Evolutionary conservation across 2,888 invertebrate genomes (phyloP).

Genomic region (Troides helena): DNA sequence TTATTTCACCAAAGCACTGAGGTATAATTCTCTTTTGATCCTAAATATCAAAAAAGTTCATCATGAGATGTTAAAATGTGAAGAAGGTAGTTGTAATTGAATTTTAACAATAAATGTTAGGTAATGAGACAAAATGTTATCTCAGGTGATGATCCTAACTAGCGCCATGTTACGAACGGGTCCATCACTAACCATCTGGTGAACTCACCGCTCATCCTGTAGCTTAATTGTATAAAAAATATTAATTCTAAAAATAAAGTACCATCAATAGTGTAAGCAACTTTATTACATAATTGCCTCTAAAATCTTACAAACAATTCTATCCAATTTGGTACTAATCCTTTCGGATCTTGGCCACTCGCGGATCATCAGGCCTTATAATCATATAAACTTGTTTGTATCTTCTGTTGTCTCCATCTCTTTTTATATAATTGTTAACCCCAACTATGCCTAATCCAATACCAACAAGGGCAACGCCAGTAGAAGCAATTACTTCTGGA

Average conservation of each 20-base stretch:
- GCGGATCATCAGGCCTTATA: constrained; percentile 85
- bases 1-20: no score
- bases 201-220: no score
- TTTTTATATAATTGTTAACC: constrained; percentile 71
- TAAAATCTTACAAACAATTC: constrained; percentile 31
- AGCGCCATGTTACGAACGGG: no score
- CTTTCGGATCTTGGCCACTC: constrained; percentile 76
- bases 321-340: constrained; percentile 54
- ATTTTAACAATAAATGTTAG: no score
- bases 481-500: constrained; percentile 84
- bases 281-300: constrained; percentile 71
- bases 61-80: no score
- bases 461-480: constrained; percentile 81
- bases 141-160: no score
- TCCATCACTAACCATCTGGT: no score
- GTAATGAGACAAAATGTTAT: no score
- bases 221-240: no score
- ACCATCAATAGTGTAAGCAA: constrained; percentile 6
- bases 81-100: no score
- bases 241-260: neutral
- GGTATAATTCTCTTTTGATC: no score
- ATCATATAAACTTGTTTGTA: constrained; percentile 83
- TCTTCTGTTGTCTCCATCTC: constrained; percentile 83
- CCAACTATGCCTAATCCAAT: constrained; percentile 72
- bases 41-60: no score